A percentile compares a stretch with the other conserved stretches of the same genome.
These are phyloP conservation scores for Chironomus riparius DNA, from an alignment of 2,888 invertebrate genomes.

Conservation along the genomic window DNA sequence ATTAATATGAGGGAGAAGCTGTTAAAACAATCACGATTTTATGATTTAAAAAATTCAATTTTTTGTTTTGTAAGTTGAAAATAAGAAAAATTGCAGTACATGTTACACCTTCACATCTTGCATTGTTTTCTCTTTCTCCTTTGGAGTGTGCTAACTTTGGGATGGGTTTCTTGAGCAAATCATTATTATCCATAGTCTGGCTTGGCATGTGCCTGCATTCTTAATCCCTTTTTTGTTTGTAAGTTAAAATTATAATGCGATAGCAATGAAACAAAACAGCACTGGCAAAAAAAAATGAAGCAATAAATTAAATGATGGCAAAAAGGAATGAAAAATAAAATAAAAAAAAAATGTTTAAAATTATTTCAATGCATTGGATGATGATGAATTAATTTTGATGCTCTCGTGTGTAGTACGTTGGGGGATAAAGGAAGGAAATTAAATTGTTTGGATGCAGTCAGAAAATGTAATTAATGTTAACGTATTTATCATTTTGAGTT, in stretches of 20 bases:
- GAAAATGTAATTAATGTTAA: constrained; percentile 24
- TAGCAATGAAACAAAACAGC: constrained; percentile 1
- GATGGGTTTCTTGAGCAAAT: constrained; percentile 1
- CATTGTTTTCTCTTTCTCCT: constrained; percentile 9
- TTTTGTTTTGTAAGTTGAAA: background rate
- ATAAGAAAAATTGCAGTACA: constrained; percentile 6
- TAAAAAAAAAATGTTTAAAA: constrained; percentile 22
- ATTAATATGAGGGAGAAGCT: too few relatives aligned
- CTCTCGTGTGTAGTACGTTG: background rate
- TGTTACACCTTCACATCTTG: constrained; percentile 22
- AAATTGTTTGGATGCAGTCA: constrained; percentile 9
- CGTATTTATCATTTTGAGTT: constrained; percentile 21
- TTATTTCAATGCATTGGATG: background rate
- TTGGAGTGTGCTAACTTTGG: constrained; percentile 17
- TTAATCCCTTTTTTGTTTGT: constrained; percentile 16
- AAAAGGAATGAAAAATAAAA: background rate
- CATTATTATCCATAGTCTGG: constrained; percentile 1
- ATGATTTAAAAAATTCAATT: background rate
- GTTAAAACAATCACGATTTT: too few relatives aligned
- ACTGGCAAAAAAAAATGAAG: constrained; percentile 7
- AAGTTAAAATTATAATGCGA: constrained; percentile 13
- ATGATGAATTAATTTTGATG: constrained; percentile 27
- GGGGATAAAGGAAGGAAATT: background rate
- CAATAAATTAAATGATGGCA: constrained; percentile 24
- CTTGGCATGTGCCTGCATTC: constrained; percentile 8